Base-by-base conservation (phyloP, 2,888 invertebrate species). In the Halictus ligatus region DNA sequence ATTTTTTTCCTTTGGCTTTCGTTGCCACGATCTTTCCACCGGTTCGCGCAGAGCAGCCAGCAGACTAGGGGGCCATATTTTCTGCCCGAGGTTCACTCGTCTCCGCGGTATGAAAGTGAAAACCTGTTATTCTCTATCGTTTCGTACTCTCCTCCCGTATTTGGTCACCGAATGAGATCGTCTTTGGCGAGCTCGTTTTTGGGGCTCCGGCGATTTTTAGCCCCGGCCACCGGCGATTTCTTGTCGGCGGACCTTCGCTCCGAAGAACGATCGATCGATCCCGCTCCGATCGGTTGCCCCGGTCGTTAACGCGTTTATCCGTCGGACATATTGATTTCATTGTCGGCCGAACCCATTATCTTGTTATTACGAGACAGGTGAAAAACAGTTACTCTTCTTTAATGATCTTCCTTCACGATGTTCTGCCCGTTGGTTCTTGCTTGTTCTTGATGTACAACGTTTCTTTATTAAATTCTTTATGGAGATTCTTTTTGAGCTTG, bases 51-150 rank as follows among this genome's bases (percentile, higher is more conserved):
- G 43, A 15, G 48, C 48, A 48, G 0, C 15, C 15, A 15, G 48
- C 58, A 71, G 80, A 86, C 89, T 83, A 78, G 75, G 76, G 80
- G 83, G 71, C 85, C 78, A 69, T 89, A 90, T 87, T 85, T 85
- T 87, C 85, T 46, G 76, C 75, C 76, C 75, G 75, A n/a, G 50
- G 67, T 69, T 74, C 79, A 75, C 40, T 83, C 81, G 25, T 73
- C 58, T 58, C 69, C 81, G 83, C 64, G 21, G 84, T 84, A 85
- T 88, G 89, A 91, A 89, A 89, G 89, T 89, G 89, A 89, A 91
- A 91, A 91, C 91, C 91, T 83, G 91, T 91, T 91, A 91, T 86
- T 85, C 88, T 80, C 84, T 89, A 86, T 91, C 87, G 83, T 84
- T 84, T 81, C 84, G 85, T 83, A 76, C 85, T 80, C 84, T 78